phyloP scores from a whole-genome alignment of 2,797 vertebrate species.

The Pantherophis alleghaniensis region DNA sequence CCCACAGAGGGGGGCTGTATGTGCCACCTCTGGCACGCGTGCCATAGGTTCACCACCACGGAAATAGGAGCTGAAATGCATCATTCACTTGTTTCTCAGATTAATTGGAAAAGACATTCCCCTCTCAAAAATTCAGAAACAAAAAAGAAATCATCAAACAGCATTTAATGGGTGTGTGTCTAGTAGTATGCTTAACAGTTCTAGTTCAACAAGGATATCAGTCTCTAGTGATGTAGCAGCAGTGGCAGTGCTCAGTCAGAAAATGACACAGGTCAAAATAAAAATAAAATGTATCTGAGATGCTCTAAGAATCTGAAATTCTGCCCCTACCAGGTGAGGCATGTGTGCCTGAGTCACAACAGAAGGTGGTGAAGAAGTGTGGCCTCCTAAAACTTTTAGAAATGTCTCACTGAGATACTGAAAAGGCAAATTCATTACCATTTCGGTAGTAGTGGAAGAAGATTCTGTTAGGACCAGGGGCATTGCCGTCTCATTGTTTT shows the following conservation, averaged over 20 bases:
- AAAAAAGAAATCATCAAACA: not conserved
- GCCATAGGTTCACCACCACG: too few relatives aligned
- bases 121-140: not conserved
- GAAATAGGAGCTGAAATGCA: not conserved
- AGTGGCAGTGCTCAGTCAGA: not conserved
- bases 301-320: not conserved
- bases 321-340: not conserved
- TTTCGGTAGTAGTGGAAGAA: conserved; percentile 29
- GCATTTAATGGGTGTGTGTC: not conserved
- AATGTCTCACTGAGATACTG: not conserved
- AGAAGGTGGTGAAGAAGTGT: not conserved
- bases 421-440: conserved; percentile 52
- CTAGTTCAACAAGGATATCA: not conserved
- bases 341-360: not conserved
- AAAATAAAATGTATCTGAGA: not conserved
- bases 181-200: not conserved
- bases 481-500: conserved; percentile 44
- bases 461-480: not conserved
- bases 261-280: not conserved
- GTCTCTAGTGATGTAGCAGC: not conserved
- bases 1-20: too few relatives aligned
- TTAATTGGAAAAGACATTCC: not conserved
- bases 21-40: too few relatives aligned
- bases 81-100: not conserved
- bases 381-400: not conserved